phyloP scores from a whole-genome alignment of 2,797 vertebrate species.

The Hapalemur alaotrensis region DNA sequence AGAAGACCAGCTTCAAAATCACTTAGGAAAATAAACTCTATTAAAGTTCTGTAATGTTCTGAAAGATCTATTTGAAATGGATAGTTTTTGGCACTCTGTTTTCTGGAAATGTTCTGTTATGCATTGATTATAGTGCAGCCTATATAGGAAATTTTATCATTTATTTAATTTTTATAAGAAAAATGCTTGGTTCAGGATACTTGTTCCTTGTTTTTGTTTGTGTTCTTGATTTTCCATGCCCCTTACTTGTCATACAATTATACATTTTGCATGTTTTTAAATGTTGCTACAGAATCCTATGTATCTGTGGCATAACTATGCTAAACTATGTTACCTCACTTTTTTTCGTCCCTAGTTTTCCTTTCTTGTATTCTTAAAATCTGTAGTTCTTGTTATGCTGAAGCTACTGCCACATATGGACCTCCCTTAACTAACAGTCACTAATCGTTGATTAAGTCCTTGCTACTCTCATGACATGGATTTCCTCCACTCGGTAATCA shows the following conservation, averaged over 20 bases:
- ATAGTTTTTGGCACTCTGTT: not conserved
- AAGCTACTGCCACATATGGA: not conserved
- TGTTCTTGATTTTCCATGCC: not conserved
- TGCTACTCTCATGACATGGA: not conserved
- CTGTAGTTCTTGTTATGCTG: not conserved
- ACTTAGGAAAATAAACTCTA: not conserved
- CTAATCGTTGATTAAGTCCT: not conserved
- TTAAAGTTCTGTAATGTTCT: not conserved
- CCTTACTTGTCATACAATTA: not conserved
- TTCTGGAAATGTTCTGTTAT: not conserved
- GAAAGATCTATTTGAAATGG: not conserved
- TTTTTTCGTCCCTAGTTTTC: not conserved
- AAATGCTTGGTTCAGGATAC: not conserved
- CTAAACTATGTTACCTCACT: not conserved
- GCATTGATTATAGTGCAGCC: not conserved
- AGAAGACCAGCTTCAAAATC: not conserved
- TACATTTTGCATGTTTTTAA: not conserved
- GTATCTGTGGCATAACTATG: not conserved
- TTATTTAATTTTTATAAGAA: not conserved
- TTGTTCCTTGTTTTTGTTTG: not conserved
- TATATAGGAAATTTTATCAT: not conserved
- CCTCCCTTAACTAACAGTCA: not conserved
- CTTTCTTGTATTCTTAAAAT: not conserved
- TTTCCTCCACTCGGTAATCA: not conserved
- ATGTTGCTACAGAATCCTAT: not conserved